phyloP scores from a whole-genome alignment of 1,140 invertebrate genomes.

The Lordiphosa mommai region DNA sequence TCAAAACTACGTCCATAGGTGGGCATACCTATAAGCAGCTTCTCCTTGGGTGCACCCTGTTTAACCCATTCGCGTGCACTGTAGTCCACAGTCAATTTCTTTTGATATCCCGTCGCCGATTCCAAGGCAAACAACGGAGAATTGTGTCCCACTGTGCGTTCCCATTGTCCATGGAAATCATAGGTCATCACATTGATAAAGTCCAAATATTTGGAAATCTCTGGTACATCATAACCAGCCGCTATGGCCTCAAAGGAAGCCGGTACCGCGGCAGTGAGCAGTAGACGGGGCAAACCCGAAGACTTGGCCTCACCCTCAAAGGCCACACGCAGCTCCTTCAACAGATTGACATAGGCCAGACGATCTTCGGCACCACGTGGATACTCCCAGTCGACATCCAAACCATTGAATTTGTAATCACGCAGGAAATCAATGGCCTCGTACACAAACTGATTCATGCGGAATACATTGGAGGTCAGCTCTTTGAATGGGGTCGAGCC shows the following conservation, averaged over 20 bases:
- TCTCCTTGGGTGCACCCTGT: constrained; percentile 96
- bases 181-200: constrained; percentile 98
- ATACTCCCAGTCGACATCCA: constrained; percentile 98
- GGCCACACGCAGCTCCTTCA: constrained; percentile 89
- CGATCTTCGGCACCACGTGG: constrained; percentile 93
- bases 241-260: constrained; percentile 95
- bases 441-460: constrained; percentile 97
- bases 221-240: constrained; percentile 95
- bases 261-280: constrained; percentile 94
- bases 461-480: constrained; percentile 92
- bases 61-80: constrained; percentile 95
- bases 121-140: constrained; percentile 93
- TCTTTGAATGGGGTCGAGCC: constrained; percentile 96
- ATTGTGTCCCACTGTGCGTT: constrained; percentile 94
- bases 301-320: constrained; percentile 94
- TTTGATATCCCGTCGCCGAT: constrained; percentile 92
- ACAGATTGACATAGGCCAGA: constrained; percentile 88
- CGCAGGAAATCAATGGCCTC: constrained; percentile 95
- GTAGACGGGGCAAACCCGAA: constrained; percentile 88
- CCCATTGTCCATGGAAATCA: constrained; percentile 97
- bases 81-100: constrained; percentile 94
- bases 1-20: constrained; percentile 97
- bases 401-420: constrained; percentile 94
- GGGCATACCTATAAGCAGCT: constrained; percentile 96
- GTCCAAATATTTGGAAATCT: constrained; percentile 96